Evolutionary conservation across 2,113 vertebrate species (phyloP).

Genomic region (Montifringilla adamsi): DNA sequence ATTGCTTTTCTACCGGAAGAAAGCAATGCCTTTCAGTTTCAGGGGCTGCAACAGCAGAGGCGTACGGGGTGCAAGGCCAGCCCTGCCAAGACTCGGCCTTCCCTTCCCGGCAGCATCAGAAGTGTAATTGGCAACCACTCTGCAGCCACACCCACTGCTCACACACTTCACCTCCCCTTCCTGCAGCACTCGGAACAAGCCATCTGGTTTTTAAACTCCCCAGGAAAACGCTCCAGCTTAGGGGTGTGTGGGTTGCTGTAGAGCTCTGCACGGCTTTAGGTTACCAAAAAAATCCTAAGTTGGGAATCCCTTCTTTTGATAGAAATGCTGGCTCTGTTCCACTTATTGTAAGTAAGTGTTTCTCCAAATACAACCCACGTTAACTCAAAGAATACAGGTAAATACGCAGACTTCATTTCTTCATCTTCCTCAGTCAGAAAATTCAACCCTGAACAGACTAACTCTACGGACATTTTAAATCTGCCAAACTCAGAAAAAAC

Average conservation of each 20-base stretch:
- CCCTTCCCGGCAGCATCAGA: not conserved
- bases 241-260: accelerated
- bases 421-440: not conserved
- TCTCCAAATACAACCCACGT: not conserved
- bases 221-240: accelerated
- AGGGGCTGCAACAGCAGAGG: not conserved
- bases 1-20: not conserved
- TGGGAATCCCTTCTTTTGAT: not conserved
- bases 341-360: not conserved
- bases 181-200: not conserved
- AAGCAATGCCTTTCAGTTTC: not conserved
- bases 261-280: not conserved
- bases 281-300: not conserved
- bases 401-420: not conserved
- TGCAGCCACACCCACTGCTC: accelerated
- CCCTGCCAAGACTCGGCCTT: not conserved
- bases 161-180: too few relatives aligned
- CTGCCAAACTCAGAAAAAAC: not conserved
- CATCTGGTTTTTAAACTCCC: not conserved
- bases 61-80: accelerated
- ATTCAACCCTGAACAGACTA: not conserved
- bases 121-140: not conserved
- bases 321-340: not conserved
- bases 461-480: not conserved
- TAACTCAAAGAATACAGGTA: not conserved